phyloP scores from a whole-genome alignment of 2,797 vertebrate genomes.

The Synanceia verrucosa region DNA sequence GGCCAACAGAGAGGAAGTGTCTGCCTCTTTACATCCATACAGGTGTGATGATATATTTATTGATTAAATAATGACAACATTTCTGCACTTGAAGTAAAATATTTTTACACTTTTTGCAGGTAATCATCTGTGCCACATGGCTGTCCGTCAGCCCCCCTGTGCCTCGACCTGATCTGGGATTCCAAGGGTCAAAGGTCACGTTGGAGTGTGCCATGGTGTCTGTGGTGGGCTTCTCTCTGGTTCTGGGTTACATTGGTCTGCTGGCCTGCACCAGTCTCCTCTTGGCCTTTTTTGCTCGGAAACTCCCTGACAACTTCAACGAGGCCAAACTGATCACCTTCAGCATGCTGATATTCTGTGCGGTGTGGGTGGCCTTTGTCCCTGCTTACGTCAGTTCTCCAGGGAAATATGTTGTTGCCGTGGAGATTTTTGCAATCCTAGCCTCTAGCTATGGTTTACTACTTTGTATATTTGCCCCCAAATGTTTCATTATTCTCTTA shows the following conservation, averaged over 20 bases:
- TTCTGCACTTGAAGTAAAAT: neutral
- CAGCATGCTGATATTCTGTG: slow-evolving; percentile 77
- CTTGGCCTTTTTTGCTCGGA: slow-evolving; percentile 70
- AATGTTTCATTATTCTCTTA: slow-evolving; percentile 65
- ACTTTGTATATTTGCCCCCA: slow-evolving; percentile 72
- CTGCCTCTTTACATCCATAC: slow-evolving; percentile 66
- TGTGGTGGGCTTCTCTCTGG: slow-evolving; percentile 63
- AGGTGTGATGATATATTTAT: slow-evolving; percentile 38
- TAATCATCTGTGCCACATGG: slow-evolving; percentile 61
- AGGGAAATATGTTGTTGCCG: slow-evolving; percentile 72
- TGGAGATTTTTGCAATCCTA: slow-evolving; percentile 77
- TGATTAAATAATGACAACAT: neutral
- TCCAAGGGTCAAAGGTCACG: slow-evolving; percentile 67
- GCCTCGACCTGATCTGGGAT: slow-evolving; percentile 58
- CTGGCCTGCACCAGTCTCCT: slow-evolving; percentile 66
- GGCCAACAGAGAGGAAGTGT: slow-evolving; percentile 72
- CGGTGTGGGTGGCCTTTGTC: slow-evolving; percentile 68
- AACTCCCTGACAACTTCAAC: slow-evolving; percentile 74
- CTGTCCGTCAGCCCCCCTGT: slow-evolving; percentile 62
- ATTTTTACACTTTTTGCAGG: slow-evolving; percentile 10
- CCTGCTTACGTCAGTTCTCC: slow-evolving; percentile 76
- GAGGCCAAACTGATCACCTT: slow-evolving; percentile 77
- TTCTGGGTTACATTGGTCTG: slow-evolving; percentile 72
- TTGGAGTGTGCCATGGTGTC: slow-evolving; percentile 63
- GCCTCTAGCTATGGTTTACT: slow-evolving; percentile 73